Evolutionary conservation across 2,888 invertebrate species (phyloP).

Genomic region (Diloba caeruleocephala): DNA sequence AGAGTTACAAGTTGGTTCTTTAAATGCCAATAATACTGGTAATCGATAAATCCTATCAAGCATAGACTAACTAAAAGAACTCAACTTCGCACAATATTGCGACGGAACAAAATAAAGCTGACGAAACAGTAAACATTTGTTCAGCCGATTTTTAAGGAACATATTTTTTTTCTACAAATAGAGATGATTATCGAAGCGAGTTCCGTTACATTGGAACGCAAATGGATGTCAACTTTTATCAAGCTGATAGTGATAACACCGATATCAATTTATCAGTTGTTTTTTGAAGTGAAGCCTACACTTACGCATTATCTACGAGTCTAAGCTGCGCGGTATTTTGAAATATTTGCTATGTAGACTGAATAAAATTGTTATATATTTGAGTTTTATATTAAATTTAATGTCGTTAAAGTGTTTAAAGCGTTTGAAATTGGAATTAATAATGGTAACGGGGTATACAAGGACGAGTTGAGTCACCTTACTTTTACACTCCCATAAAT

Average conservation of each 20-base stretch:
- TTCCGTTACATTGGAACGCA: conserved; percentile 51
- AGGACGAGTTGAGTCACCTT: too few species aligned
- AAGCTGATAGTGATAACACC: conserved; percentile 52
- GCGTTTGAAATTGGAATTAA: too few species aligned
- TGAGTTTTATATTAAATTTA: too few species aligned
- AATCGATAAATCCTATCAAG: too few species aligned
- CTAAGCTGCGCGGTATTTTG: conserved; percentile 26
- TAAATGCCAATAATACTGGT: too few species aligned
- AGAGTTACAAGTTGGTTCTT: too few species aligned
- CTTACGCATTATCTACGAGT: conserved; percentile 41
- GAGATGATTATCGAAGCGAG: conserved; percentile 46
- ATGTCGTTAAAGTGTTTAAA: too few species aligned
- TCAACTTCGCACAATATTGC: conserved; percentile 3
- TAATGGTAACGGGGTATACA: too few species aligned
- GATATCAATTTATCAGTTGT: conserved; percentile 66
- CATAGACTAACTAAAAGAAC: too few species aligned
- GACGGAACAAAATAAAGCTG: conserved; percentile 18
- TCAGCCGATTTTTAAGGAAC: conserved; percentile 24
- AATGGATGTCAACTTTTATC: conserved; percentile 60
- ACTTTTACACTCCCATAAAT: too few species aligned
- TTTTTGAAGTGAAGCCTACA: conserved; percentile 57
- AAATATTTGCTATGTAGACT: conserved; percentile 3
- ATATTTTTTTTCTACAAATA: conserved; percentile 45
- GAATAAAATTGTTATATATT: too few species aligned
- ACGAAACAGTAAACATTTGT: conserved; percentile 19